Evolutionary conservation across 2,888 invertebrate genomes (phyloP).

Genomic region (Trichogramma evanescens): DNA sequence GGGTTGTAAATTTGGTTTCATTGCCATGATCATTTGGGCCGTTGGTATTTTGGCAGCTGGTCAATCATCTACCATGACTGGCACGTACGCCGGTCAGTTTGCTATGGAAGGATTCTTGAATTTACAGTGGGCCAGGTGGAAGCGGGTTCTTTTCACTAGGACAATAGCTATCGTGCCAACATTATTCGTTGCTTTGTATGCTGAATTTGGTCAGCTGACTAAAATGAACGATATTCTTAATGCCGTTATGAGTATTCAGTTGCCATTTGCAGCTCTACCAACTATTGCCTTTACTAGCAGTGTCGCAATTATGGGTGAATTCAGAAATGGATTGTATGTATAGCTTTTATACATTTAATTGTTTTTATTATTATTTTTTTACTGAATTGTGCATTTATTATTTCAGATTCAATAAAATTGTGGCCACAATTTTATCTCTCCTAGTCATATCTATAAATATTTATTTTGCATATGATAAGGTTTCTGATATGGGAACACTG

Average conservation of each 20-base stretch:
- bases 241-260: constrained; percentile 77
- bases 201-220: constrained; percentile 62
- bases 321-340: constrained; percentile 70
- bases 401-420: constrained; percentile 62
- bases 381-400: constrained; percentile 22
- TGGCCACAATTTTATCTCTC: constrained; percentile 60
- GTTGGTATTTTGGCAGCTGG: constrained; percentile 76
- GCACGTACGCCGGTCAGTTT: constrained; percentile 80
- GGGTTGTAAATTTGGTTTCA: constrained; percentile 69
- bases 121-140: constrained; percentile 80
- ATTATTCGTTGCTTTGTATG: constrained; percentile 63
- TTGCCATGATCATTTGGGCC: constrained; percentile 80
- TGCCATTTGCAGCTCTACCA: constrained; percentile 82
- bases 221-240: constrained; percentile 80
- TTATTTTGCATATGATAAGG: constrained; percentile 64
- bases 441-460: constrained; percentile 73
- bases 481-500: constrained; percentile 41
- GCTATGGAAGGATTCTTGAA: constrained; percentile 85
- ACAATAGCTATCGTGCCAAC: constrained; percentile 73
- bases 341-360: not conserved
- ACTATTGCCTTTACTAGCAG: constrained; percentile 81
- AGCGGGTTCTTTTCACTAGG: constrained; percentile 75
- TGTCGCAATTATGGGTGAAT: constrained; percentile 73
- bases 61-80: constrained; percentile 77
- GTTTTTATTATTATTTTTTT: not conserved